These are phyloP conservation scores for Corythornis leucogaster DNA, from an alignment of 2,797 vertebrate genomes.

Conservation along the genomic window DNA sequence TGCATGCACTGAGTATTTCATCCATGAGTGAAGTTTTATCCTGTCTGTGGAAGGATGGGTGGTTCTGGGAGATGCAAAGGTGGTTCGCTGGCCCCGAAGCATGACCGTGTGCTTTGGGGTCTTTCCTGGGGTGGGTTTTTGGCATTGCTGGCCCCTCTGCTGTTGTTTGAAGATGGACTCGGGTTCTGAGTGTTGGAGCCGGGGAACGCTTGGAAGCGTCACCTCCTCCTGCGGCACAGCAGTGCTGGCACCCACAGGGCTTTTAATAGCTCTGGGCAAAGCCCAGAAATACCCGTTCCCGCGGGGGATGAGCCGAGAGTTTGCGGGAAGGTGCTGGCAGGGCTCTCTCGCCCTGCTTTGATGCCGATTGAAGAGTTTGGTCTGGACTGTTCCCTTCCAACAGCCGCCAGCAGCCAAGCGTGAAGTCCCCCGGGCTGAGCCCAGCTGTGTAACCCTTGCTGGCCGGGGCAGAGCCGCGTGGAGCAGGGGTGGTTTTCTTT, in stretches of 20 bases:
- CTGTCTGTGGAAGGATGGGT: fast-evolving
- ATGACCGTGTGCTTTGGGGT: fast-evolving
- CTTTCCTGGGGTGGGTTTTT: neutral
- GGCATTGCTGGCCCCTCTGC: neutral
- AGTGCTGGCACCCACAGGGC: constrained; percentile 37
- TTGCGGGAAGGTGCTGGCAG: neutral
- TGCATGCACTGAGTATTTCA: neutral
- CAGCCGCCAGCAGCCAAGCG: neutral
- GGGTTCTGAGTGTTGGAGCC: constrained; percentile 14
- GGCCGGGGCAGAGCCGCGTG: neutral
- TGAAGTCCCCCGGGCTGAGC: neutral
- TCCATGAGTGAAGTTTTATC: neutral
- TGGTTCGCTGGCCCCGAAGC: fast-evolving
- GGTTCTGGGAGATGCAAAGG: neutral
- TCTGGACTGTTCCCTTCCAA: neutral
- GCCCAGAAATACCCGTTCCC: constrained; percentile 30
- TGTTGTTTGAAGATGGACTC: neutral
- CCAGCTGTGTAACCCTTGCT: neutral
- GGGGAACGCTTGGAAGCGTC: constrained; percentile 26
- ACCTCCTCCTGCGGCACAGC: constrained; percentile 26
- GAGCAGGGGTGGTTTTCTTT: neutral
- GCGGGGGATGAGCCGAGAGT: neutral
- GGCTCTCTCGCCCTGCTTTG: neutral
- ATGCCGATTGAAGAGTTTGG: neutral
- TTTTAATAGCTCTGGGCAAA: constrained; percentile 35